Evolutionary conservation across 2,797 vertebrate genomes (phyloP), one percentile per base, ranked within the genome.

Genomic region (Pangasius larnaudii): DNA sequence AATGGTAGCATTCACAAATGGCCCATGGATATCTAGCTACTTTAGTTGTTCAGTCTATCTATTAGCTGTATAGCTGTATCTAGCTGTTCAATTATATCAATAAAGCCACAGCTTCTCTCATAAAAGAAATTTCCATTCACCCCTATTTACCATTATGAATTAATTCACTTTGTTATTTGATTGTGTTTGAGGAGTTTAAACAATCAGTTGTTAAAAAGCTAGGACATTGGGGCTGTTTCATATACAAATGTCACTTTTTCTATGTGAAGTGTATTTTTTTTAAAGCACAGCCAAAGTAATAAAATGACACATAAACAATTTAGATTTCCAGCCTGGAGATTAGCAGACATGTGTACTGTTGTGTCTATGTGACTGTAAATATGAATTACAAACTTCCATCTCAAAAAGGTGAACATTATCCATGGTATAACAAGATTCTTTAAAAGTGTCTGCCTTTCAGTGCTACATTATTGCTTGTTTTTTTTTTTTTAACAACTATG

Each of bases 401-500:
- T 49, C 1, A 69, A 53, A 65, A 51, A 27, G 22, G n/a, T 33
- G 39, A 74, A 83, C 0, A 46, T 61, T 63, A 49, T 75, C 2
- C 19, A 2, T 19, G 42, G 53, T 65, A 63, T 49, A 42, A 65
- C 49, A 65, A 13, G 39, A 46, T 19, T 7, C 22, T 72, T 53
- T 36, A 49, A 24, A 59, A 77, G 30, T 63, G 39, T 85, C 24
- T 78, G 30, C 16, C 14, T 51, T 61, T 65, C 14, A 67, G 33
- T 79, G 81, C 61, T 88, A 84, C 33, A 69, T 88, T 88, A 88
- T 79, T 88, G 71, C 71, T 85, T 58, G 53, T 36, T 88, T 88
- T 84, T 19, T 88, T 19, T 88, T 39, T 39, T 39, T 39, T 39
- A 39, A 51, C 42, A 75, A 51, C 58, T 69, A 77, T 19, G 81